Percentiles rank a stretch among this genome's conserved stretches.
Evolutionary conservation across 2,797 vertebrate species (phyloP).

Genomic region (Taeniopygia guttata): DNA sequence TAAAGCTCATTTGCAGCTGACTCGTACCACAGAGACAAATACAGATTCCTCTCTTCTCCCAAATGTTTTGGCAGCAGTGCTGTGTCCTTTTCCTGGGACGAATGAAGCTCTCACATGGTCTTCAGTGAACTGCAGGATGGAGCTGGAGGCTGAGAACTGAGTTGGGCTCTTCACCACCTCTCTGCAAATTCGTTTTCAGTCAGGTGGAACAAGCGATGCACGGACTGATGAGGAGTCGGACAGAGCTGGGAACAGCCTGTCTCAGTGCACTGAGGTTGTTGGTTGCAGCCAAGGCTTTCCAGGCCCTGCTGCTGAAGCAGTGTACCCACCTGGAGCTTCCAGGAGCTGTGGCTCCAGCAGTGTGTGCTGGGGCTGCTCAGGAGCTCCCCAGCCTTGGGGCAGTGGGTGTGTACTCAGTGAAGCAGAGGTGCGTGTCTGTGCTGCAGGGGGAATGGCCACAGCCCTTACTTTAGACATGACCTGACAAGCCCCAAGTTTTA

Average conservation of each 20-base stretch:
- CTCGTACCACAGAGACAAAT: neutral
- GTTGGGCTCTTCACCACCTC: neutral
- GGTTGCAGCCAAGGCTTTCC: neutral
- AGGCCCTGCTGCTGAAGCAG: neutral
- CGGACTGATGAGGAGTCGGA: rapidly evolving
- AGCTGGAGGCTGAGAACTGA: neutral
- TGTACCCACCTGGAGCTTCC: neutral
- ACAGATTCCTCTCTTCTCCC: neutral
- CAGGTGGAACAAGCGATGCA: rapidly evolving
- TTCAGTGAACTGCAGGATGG: neutral
- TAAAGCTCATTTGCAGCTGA: neutral
- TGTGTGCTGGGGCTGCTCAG: neutral
- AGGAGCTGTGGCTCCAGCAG: neutral
- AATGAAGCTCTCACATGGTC: rapidly evolving
- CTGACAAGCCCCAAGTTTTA: neutral
- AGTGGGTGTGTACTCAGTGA: neutral
- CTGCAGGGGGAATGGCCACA: neutral
- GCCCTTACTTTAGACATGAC: neutral
- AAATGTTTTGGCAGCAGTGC: neutral
- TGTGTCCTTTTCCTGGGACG: neutral
- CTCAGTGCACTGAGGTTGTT: neutral
- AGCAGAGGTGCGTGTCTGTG: neutral
- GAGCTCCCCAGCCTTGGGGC: neutral
- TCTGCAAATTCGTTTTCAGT: neutral
- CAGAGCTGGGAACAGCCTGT: neutral